Evolutionary conservation across 2,113 vertebrate species (phyloP), one percentile per base, ranked within the genome.

Genomic region (Corapipo altera): DNA sequence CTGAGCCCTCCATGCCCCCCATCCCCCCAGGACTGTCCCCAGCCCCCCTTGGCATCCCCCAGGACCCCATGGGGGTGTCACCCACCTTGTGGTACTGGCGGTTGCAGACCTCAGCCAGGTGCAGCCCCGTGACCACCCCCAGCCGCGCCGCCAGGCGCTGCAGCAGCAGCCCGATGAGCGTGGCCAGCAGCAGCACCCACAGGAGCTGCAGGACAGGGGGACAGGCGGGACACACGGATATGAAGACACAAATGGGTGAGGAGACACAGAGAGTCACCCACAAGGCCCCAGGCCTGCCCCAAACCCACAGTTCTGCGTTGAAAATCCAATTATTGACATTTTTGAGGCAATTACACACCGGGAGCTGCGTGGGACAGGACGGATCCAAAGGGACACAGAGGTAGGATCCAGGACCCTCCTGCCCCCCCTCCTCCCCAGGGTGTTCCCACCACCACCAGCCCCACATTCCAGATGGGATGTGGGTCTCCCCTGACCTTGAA

Each of bases 121-220:
- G 99, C 98, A 99, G 99, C 73, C 99, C 99, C 0, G 99, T 99
- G 59, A 99, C 99, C 24, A 99, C 99, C 1, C 99, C 99, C 9
- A 99, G 98, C 44, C 99, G 96, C 0, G 99, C 99, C 1, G 99
- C 99, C 77, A 99, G 97, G 13, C 99, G 98, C 97, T 99, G 99
- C 93, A 99, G 95, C 58, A 99, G 97, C 49, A 99, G 97, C 21
- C 99, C 99, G 17, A 99, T 99, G 24, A 99, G 32, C 10, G 99
- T 99, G 65, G 99, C 98, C 71, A 97, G 61, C 54, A 99, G 91
- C 62, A 99, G 98, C 26, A 99, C 97, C 99, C 99, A 99, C 3
- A 99, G 98, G 43, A 99, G 97, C 99, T 99, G 89, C n/a, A 66
- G 88, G 74, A 66, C 58, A 73, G 3, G 4, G 58, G 70, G 66